These are phyloP conservation scores for Hydra vulgaris DNA, from an alignment of 30 jellyfish, hydroid and myxozoan genomes.

Conservation along the genomic window DNA sequence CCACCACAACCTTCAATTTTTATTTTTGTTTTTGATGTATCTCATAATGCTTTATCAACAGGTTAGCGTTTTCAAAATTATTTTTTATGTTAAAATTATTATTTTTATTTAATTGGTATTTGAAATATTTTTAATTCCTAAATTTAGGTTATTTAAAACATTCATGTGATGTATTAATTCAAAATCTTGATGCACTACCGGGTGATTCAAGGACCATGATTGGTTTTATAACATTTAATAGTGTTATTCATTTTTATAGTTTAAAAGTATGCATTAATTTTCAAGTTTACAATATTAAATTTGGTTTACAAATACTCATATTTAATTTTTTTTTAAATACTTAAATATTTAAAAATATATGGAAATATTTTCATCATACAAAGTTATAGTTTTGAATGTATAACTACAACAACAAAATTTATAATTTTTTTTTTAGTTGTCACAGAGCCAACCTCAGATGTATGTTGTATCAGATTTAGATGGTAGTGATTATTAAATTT, in stretches of 20 bases:
- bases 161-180: slow-evolving; percentile 51
- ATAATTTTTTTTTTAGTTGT: slow-evolving; percentile 27
- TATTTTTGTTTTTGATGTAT: slow-evolving; percentile 67
- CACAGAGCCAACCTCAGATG: slow-evolving; percentile 89
- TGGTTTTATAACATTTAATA: slow-evolving; percentile 74
- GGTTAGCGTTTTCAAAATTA: slow-evolving; percentile 28
- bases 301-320: no score
- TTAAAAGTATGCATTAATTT: slow-evolving; percentile 28
- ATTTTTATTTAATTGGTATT: background rate
- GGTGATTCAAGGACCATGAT: slow-evolving; percentile 88
- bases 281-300: background rate
- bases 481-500: slow-evolving; percentile 45
- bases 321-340: no score
- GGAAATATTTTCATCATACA: no score
- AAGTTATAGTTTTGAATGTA: no score
- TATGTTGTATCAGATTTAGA: slow-evolving; percentile 70
- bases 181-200: slow-evolving; percentile 60
- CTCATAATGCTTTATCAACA: slow-evolving; percentile 72
- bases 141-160: slow-evolving; percentile 57
- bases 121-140: no score
- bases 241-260: slow-evolving; percentile 73
- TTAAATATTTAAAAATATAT: no score
- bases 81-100: background rate
- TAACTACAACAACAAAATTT: no score
- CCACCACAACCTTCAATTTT: slow-evolving; percentile 94